phyloP scores from a whole-genome alignment of 2,888 invertebrate species.

The Xiphydria camelus region DNA sequence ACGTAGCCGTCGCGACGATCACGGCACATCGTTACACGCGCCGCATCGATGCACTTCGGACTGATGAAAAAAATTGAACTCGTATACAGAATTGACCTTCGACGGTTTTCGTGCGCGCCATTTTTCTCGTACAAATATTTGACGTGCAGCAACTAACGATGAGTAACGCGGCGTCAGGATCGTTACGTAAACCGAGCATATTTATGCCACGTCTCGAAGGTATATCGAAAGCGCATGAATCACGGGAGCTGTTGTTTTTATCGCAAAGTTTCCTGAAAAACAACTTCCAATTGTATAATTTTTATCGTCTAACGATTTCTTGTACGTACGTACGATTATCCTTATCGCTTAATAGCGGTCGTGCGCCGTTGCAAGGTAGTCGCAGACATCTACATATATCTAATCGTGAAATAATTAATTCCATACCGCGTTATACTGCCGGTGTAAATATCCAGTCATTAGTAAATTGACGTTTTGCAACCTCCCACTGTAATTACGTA shows the following conservation, averaged over 20 bases:
- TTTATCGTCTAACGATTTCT: slow-evolving; percentile 4
- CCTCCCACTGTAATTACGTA: too few relatives aligned
- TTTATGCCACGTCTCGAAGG: slow-evolving; percentile 2
- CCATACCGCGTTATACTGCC: too few relatives aligned
- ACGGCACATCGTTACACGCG: too few relatives aligned
- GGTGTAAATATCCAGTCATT: too few relatives aligned
- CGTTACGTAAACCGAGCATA: slow-evolving; percentile 2
- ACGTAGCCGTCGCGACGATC: too few relatives aligned
- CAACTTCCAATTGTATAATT: slow-evolving; percentile 4
- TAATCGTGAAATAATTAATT: too few relatives aligned
- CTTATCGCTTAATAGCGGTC: too few relatives aligned
- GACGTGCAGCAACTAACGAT: neutral
- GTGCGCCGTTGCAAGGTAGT: slow-evolving; percentile 11
- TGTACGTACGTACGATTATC: slow-evolving; percentile 9
- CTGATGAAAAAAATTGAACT: too few relatives aligned
- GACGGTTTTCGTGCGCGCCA: too few relatives aligned
- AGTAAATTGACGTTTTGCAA: too few relatives aligned
- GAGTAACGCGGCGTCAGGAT: neutral
- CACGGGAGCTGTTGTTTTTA: neutral
- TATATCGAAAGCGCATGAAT: slow-evolving; percentile 3
- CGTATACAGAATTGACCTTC: slow-evolving; percentile 14
- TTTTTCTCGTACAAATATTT: slow-evolving; percentile 12
- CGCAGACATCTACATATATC: too few relatives aligned
- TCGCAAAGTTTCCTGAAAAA: slow-evolving; percentile 6
- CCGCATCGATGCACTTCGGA: too few relatives aligned